Evolutionary conservation across 2,888 invertebrate genomes (phyloP).

Genomic region (Dolichopus griseipennis): DNA sequence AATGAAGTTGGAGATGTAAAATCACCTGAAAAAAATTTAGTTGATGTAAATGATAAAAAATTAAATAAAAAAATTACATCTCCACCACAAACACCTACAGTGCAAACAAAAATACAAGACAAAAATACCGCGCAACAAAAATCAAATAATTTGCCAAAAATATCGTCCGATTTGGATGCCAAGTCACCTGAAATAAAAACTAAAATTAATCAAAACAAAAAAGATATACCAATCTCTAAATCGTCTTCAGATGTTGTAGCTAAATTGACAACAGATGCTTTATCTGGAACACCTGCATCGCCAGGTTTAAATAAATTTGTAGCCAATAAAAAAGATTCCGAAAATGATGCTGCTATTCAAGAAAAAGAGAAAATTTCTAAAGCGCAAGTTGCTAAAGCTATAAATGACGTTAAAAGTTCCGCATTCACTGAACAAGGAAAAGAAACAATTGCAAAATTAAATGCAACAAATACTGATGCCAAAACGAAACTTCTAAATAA

Average conservation of each 20-base stretch:
- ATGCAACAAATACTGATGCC: background rate
- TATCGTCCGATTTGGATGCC: slow-evolving; percentile 39
- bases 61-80: slow-evolving; percentile 19
- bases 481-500: background rate
- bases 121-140: slow-evolving; percentile 12
- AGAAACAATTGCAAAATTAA: slow-evolving; percentile 10
- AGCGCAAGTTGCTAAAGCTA: slow-evolving; percentile 23
- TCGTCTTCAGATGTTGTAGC: slow-evolving; percentile 5
- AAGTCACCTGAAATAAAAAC: slow-evolving; percentile 38
- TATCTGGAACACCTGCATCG: background rate
- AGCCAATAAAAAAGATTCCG: slow-evolving; percentile 1
- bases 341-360: background rate
- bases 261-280: background rate
- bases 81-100: slow-evolving; percentile 21
- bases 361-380: slow-evolving; percentile 20
- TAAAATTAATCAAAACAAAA: slow-evolving; percentile 20
- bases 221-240: slow-evolving; percentile 2
- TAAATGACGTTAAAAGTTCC: slow-evolving; percentile 21
- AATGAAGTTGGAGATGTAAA: background rate
- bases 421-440: slow-evolving; percentile 19
- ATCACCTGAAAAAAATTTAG: slow-evolving; percentile 31
- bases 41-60: slow-evolving; percentile 14
- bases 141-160: slow-evolving; percentile 34
- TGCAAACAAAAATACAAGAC: slow-evolving; percentile 22
- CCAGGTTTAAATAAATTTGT: background rate